These are phyloP conservation scores for Pipra filicauda DNA, from an alignment of 2,113 vertebrate genomes.

Conservation along the genomic window DNA sequence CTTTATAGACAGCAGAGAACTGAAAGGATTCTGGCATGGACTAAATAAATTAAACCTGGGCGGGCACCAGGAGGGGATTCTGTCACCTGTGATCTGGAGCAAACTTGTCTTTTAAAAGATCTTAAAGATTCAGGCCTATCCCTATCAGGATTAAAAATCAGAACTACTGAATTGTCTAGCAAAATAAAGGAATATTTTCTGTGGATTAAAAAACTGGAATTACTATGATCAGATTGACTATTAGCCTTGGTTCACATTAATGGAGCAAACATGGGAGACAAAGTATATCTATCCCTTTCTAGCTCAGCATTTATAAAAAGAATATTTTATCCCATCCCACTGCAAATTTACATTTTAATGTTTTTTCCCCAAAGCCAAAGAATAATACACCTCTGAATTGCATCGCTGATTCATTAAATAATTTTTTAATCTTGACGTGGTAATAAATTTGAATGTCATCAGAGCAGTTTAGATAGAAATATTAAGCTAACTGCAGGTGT, in stretches of 20 bases:
- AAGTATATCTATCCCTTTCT: neutral
- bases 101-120: neutral
- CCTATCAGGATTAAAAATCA: neutral
- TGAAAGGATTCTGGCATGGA: neutral
- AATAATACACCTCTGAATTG: neutral
- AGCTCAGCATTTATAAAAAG: neutral
- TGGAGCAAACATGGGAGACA: neutral
- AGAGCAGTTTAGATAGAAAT: neutral
- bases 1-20: neutral
- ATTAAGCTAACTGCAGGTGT: neutral
- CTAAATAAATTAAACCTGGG: neutral
- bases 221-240: accelerated
- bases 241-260: neutral
- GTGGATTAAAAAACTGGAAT: neutral
- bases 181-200: neutral
- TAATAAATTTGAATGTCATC: neutral
- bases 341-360: neutral
- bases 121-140: neutral
- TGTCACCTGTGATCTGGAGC: neutral
- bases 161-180: neutral
- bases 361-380: neutral
- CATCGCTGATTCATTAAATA: neutral
- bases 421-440: neutral
- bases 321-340: neutral
- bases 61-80: neutral